phyloP scores from a whole-genome alignment of 2,888 invertebrate genomes.

The Leptinotarsa tumamoca region DNA sequence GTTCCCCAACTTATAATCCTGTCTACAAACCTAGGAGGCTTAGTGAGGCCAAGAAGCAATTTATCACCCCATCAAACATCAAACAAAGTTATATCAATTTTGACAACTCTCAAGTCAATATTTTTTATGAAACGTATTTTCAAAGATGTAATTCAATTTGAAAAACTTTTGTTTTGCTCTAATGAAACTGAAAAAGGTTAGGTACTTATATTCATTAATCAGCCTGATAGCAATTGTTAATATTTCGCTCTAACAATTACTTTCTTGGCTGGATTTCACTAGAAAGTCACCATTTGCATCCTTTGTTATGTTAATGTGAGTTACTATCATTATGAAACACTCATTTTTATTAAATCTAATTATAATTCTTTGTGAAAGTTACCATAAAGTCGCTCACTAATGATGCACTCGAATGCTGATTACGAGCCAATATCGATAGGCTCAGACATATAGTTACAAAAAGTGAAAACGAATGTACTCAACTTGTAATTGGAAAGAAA shows the following conservation, averaged over 20 bases:
- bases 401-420: not conserved
- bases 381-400: not conserved
- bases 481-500: not conserved
- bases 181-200: too few species aligned
- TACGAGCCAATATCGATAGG: not conserved
- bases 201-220: too few species aligned
- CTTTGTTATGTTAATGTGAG: constrained; percentile 10
- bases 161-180: too few species aligned
- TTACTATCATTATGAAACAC: not conserved
- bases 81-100: too few species aligned
- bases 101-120: too few species aligned
- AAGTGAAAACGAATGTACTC: constrained; percentile 7
- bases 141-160: too few species aligned
- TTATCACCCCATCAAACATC: too few species aligned
- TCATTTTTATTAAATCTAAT: not conserved
- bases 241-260: not conserved
- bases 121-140: too few species aligned
- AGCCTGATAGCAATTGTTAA: too few species aligned
- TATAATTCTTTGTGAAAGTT: constrained; percentile 13
- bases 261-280: not conserved
- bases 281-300: not conserved
- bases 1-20: too few species aligned
- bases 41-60: too few species aligned
- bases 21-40: too few species aligned
- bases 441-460: not conserved